These are phyloP conservation scores for Thunnus thynnus DNA, from an alignment of 2,113 vertebrate species.

Conservation along the genomic window DNA sequence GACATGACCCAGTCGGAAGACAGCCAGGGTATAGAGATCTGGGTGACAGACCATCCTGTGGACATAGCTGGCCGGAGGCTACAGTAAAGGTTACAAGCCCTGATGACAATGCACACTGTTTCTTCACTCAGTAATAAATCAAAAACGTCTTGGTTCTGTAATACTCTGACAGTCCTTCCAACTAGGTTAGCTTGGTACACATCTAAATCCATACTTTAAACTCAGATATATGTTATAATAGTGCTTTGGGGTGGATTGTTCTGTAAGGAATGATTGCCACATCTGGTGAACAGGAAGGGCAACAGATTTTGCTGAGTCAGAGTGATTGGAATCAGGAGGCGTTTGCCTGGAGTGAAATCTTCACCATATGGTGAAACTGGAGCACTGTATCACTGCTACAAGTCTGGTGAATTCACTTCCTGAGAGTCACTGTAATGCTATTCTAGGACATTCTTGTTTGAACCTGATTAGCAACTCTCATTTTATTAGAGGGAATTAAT, in stretches of 20 bases:
- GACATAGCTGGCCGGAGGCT: conserved; percentile 58
- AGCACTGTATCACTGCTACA: conserved; percentile 37
- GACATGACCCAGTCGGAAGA: conserved; percentile 66
- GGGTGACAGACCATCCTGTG: conserved; percentile 60
- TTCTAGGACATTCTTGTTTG: conserved; percentile 37
- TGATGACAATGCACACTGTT: conserved; percentile 48
- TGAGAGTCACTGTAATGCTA: conserved; percentile 33
- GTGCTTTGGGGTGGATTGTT: conserved; percentile 41
- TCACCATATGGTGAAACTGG: conserved; percentile 74
- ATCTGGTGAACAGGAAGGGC: conserved; percentile 76
- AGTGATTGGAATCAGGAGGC: conserved; percentile 67
- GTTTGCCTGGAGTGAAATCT: conserved; percentile 60
- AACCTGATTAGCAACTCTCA: not conserved
- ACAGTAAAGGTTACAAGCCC: conserved; percentile 46
- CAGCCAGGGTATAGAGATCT: conserved; percentile 59
- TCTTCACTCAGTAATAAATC: conserved; percentile 66
- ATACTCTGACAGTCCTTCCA: conserved; percentile 40
- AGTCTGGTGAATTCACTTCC: conserved; percentile 57
- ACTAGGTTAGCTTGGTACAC: conserved; percentile 18
- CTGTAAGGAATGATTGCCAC: conserved; percentile 56
- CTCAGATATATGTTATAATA: conserved; percentile 5
- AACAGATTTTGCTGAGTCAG: conserved; percentile 71
- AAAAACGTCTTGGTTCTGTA: conserved; percentile 23
- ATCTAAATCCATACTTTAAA: conserved; percentile 23
- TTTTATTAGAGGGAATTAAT: conserved; percentile 41